Evolutionary conservation across 2,888 invertebrate genomes (phyloP).

Genomic region (Pimpla rufipes): DNA sequence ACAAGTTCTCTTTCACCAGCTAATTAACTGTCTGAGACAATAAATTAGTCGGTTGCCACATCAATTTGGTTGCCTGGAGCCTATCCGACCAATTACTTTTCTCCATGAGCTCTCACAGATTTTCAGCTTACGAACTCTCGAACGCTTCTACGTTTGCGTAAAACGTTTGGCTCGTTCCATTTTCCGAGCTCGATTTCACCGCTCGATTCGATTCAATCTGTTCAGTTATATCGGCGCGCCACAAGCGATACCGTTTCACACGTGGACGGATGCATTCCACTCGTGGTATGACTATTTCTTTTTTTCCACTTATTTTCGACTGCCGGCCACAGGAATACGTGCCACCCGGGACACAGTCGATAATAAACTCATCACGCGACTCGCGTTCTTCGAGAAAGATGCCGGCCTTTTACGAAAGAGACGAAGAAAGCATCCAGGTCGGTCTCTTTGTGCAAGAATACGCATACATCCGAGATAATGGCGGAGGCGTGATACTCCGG

Average conservation of each 20-base stretch:
- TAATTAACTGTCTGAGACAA: no score
- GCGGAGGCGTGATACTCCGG: conserved; percentile 5
- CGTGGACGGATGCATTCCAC: conserved; percentile 15
- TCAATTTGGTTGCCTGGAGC: no score
- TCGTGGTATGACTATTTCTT: conserved; percentile 34
- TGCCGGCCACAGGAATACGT: conserved; percentile 29
- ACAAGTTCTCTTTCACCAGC: no score
- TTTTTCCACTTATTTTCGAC: conserved; percentile 6
- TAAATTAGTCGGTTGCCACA: no score
- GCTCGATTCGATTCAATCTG: conserved; percentile 21
- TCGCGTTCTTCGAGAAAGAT: conserved; percentile 12
- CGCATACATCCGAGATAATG: conserved; percentile 23
- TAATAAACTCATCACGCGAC: conserved; percentile 22
- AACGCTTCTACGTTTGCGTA: no score
- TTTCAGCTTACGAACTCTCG: no score
- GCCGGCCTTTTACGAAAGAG: neutral
- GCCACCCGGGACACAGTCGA: conserved; percentile 24
- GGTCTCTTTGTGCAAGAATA: conserved; percentile 8
- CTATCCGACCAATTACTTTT: no score
- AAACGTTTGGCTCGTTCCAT: no score
- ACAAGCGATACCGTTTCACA: conserved; percentile 37
- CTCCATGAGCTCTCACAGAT: no score
- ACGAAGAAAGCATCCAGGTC: neutral
- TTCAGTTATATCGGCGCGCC: conserved; percentile 26
- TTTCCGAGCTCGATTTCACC: conserved; percentile 44